Evolutionary conservation across 2,888 invertebrate species (phyloP), one percentile per base, ranked within the genome.

Genomic region (Acronicta aceris): DNA sequence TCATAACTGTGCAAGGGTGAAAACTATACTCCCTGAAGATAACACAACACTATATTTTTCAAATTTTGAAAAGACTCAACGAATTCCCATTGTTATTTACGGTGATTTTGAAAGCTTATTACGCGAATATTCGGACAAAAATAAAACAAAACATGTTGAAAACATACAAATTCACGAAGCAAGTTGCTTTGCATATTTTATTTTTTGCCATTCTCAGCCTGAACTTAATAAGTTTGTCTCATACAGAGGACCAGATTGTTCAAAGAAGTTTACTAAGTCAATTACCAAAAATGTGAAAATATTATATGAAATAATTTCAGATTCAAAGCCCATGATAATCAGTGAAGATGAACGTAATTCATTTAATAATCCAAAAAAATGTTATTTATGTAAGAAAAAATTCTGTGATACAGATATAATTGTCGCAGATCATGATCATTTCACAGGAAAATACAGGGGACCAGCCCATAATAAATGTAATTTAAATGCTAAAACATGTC

Each of bases 381-480:
- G 16, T 16, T 16, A 41, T 41, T 15, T 41, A 6, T 41, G 41
- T 41, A 41, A 21, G 21, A 41, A 15, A 41, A 41, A 41, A 41
- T 16, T 41, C 15, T 41, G 15, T 41, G 41, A 41, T 45, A 8
- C 30, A 30, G 45, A 45, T 25, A 6, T n/a, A 27, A 13, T 45
- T 45, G 45, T 45, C n/a, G 25, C 25, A 13, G 45, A 45, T 45
- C 45, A 45, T 45, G 45, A 45, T 45, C 45, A 45, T 45, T 45
- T 45, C 25, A 45, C 45, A 27, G 45, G 45, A 27, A 45, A 27
- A 27, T 45, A 45, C n/a, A n/a, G n/a, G n/a, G n/a, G n/a, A n/a
- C n/a, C n/a, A n/a, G n/a, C n/a, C n/a, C n/a, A n/a, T n/a, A n/a
- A n/a, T n/a, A n/a, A n/a, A n/a, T n/a, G n/a, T n/a, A n/a, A n/a